These are phyloP conservation scores for Mesorhabditis belari DNA, from an alignment of 2,888 invertebrate species.

Conservation along the genomic window DNA sequence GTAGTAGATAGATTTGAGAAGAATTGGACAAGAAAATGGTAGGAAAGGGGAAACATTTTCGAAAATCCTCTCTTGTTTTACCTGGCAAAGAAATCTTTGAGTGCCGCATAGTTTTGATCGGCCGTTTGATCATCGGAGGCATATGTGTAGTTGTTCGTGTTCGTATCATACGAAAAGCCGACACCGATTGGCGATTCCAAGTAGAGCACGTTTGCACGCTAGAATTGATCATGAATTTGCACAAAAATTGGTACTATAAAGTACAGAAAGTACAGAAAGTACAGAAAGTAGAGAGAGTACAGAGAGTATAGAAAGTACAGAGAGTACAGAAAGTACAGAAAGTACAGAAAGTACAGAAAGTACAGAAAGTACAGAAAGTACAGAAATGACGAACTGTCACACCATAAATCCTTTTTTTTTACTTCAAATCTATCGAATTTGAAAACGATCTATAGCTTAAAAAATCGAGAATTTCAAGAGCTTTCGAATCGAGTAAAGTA, in stretches of 20 bases:
- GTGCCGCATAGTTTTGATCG: conserved; percentile 55
- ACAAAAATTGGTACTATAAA: too few species aligned
- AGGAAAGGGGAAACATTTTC: neutral
- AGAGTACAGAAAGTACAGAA: too few species aligned
- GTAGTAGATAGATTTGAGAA: neutral
- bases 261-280: too few species aligned
- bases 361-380: too few species aligned
- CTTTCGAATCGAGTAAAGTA: too few species aligned
- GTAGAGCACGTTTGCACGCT: conserved; percentile 58
- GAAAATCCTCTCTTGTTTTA: conserved; percentile 27
- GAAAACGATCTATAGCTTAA: too few species aligned
- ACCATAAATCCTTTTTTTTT: neutral
- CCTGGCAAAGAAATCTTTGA: conserved; percentile 56
- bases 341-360: too few species aligned
- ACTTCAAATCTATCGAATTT: too few species aligned
- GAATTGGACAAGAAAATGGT: neutral
- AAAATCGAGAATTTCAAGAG: too few species aligned
- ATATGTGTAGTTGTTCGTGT: conserved; percentile 6
- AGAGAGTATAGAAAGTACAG: too few species aligned
- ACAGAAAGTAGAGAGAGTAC: too few species aligned
- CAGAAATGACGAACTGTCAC: too few species aligned
- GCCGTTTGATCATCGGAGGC: conserved; percentile 34
- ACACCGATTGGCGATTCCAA: conserved; percentile 57
- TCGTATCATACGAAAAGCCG: conserved; percentile 48
- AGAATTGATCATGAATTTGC: conserved; percentile 3